Conservation (phyloP, 2,888 invertebrate species). For the Eretmocerus hayati region DNA sequence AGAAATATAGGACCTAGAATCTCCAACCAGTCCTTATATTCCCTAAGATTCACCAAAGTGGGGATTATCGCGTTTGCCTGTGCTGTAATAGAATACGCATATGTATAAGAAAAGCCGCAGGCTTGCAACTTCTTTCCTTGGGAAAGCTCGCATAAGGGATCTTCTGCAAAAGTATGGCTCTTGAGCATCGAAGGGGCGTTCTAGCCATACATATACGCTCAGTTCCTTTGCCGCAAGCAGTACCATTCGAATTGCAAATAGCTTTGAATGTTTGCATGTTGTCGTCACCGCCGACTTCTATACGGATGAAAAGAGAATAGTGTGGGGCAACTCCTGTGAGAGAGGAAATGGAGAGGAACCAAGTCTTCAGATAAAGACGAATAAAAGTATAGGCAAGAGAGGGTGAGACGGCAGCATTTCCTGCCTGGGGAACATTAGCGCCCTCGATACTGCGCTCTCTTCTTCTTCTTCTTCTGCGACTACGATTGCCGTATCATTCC, state of each 20-base stretch:
- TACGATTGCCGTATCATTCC: background rate
- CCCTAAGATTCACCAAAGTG: slow-evolving; percentile 31
- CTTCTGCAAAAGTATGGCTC: background rate
- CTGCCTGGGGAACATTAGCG: slow-evolving; percentile 47
- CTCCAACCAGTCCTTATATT: too few species aligned
- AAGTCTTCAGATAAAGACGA: slow-evolving; percentile 47
- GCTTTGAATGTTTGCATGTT: slow-evolving; percentile 48
- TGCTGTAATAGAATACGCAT: slow-evolving; percentile 38
- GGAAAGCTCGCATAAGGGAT: background rate
- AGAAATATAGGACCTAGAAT: too few species aligned
- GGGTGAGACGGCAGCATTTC: slow-evolving; percentile 46
- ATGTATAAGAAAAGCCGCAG: too few species aligned
- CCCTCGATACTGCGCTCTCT: slow-evolving; percentile 40
- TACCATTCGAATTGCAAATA: slow-evolving; percentile 48
- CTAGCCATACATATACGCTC: background rate
- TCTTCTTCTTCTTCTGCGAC: background rate
- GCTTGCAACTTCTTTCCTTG: slow-evolving; percentile 12
- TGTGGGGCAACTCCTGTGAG: slow-evolving; percentile 22
- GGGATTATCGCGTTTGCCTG: slow-evolving; percentile 37
- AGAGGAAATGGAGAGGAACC: slow-evolving; percentile 48
- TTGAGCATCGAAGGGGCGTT: slow-evolving; percentile 1
- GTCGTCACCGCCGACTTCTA: slow-evolving; percentile 42
- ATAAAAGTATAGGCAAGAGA: slow-evolving; percentile 47
- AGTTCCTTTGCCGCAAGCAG: slow-evolving; percentile 29
- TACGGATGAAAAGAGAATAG: slow-evolving; percentile 9